A percentile compares a stretch with the other conserved stretches of the same genome.
Evolutionary conservation across 2,888 invertebrate genomes (phyloP).

Genomic region (Crematogaster levior): DNA sequence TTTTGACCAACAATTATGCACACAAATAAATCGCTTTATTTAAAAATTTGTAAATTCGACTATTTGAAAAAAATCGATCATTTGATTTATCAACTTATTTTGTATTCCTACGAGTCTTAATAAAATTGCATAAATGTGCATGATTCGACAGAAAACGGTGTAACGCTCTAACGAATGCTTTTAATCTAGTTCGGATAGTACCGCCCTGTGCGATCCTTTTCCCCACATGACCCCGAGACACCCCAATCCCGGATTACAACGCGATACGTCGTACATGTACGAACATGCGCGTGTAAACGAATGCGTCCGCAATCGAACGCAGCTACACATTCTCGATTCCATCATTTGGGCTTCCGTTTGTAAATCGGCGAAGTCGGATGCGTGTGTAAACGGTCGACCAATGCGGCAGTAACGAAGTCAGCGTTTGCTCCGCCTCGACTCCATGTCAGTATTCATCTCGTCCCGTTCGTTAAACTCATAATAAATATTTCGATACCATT

Average conservation of each 20-base stretch:
- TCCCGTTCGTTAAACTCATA: slow-evolving; percentile 11
- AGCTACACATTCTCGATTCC: slow-evolving; percentile 33
- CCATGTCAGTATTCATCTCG: background rate
- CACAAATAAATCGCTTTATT: background rate
- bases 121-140: background rate
- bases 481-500: background rate
- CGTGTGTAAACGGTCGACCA: slow-evolving; percentile 73
- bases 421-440: slow-evolving; percentile 41
- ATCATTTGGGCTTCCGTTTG: slow-evolving; percentile 82
- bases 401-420: slow-evolving; percentile 75
- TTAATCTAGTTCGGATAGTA: slow-evolving; percentile 76
- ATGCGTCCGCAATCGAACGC: slow-evolving; percentile 69
- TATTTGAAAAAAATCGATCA: background rate
- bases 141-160: slow-evolving; percentile 55
- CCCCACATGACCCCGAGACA: slow-evolving; percentile 38
- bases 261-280: slow-evolving; percentile 50
- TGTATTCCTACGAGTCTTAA: background rate
- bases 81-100: background rate
- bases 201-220: slow-evolving; percentile 14
- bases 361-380: slow-evolving; percentile 70
- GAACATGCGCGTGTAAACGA: slow-evolving; percentile 71
- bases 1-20: background rate
- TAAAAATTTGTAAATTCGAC: background rate
- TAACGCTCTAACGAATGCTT: slow-evolving; percentile 76
- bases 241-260: slow-evolving; percentile 27